These are phyloP conservation scores for Pogonomyrmex barbatus DNA, from an alignment of 1,140 invertebrate species.

Conservation along the genomic window DNA sequence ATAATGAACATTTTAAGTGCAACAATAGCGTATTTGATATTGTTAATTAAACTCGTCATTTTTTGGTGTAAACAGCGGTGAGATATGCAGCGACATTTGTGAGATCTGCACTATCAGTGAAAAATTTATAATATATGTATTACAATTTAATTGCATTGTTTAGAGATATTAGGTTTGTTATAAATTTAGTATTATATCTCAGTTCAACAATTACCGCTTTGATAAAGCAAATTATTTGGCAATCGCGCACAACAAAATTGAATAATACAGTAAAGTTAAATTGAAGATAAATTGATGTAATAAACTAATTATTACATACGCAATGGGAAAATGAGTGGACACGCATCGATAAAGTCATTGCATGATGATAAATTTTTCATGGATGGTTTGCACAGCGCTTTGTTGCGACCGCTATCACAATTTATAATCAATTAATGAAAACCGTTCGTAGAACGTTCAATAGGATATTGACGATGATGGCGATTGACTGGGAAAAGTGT, in stretches of 20 bases:
- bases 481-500: conserved; percentile 19
- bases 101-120: background rate
- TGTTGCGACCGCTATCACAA: background rate
- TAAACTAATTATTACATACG: conserved; percentile 6
- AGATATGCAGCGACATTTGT: background rate
- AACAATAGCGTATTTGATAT: background rate
- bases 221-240: background rate
- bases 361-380: background rate
- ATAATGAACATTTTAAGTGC: background rate
- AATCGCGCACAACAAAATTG: background rate
- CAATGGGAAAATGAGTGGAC: background rate
- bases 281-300: conserved; percentile 20
- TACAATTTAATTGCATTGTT: background rate
- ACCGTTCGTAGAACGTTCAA: conserved; percentile 23
- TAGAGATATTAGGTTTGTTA: background rate
- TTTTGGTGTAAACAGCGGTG: conserved; percentile 43
- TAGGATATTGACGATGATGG: conserved; percentile 31
- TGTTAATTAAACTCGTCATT: conserved; percentile 16
- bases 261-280: background rate
- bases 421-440: background rate
- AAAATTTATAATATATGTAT: background rate
- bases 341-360: background rate
- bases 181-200: conserved; percentile 2
- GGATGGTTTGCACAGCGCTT: background rate
- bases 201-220: background rate